A percentile compares a stretch with the other conserved stretches of the same genome.
These are phyloP conservation scores for Nilaparvata lugens DNA, from an alignment of 1,140 invertebrate species.

Conservation along the genomic window DNA sequence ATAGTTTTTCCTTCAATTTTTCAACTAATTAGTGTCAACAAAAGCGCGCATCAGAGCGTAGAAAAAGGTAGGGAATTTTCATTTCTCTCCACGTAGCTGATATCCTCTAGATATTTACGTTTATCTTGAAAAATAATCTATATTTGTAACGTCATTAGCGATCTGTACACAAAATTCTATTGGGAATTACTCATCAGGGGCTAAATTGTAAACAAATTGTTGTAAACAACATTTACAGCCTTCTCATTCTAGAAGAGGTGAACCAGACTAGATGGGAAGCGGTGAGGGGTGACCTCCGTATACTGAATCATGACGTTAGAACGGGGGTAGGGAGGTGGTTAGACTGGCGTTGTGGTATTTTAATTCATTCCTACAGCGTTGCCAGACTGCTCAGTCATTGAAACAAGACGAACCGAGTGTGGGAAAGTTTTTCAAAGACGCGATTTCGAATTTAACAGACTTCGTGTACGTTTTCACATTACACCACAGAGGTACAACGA, in stretches of 20 bases:
- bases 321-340: neutral
- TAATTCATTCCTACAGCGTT: constrained; percentile 14
- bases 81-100: too few species aligned
- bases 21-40: too few species aligned
- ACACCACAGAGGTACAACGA: neutral
- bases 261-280: neutral
- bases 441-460: neutral
- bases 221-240: too few species aligned
- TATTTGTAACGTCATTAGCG: too few species aligned
- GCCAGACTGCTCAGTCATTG: constrained; percentile 8
- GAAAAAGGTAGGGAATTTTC: too few species aligned
- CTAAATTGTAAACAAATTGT: neutral
- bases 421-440: neutral
- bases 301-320: neutral
- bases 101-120: too few species aligned
- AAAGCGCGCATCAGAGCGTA: too few species aligned
- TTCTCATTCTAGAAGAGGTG: neutral
- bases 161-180: too few species aligned
- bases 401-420: neutral
- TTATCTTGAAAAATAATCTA: too few species aligned
- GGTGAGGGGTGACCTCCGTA: neutral
- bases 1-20: too few species aligned
- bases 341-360: constrained; percentile 10
- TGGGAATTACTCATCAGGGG: neutral
- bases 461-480: neutral